A percentile compares a stretch with the other conserved stretches of the same genome.
Conservation (phyloP, 2,888 invertebrate species). For the Scaptomyza cyrtandrae region DNA sequence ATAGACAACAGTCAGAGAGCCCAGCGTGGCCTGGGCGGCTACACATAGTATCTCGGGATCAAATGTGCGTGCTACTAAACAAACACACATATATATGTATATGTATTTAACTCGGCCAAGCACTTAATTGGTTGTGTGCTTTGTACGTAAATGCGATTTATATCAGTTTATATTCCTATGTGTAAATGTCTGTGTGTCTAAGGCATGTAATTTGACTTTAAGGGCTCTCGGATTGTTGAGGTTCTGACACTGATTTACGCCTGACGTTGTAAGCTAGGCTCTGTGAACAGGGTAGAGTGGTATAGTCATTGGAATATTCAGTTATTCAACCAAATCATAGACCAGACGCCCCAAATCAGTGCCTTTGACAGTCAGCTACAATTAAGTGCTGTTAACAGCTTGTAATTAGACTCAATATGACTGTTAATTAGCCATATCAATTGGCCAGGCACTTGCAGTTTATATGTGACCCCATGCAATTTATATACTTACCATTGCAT, state of each 20-base stretch:
- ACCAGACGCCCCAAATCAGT: slow-evolving; percentile 26
- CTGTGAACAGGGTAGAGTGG: slow-evolving; percentile 3
- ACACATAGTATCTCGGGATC: slow-evolving; percentile 48
- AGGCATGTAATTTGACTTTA: slow-evolving; percentile 41
- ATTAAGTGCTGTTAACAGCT: slow-evolving; percentile 76
- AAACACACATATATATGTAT: slow-evolving; percentile 46
- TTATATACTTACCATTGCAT: slow-evolving; percentile 52
- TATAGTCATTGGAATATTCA: slow-evolving; percentile 3
- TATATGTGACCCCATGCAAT: slow-evolving; percentile 32
- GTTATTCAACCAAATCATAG: slow-evolving; percentile 48
- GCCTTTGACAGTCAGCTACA: slow-evolving; percentile 60
- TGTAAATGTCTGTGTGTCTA: not conserved
- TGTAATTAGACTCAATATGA: slow-evolving; percentile 71
- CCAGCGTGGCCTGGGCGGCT: not conserved
- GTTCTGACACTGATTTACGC: slow-evolving; percentile 66
- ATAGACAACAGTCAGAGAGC: slow-evolving; percentile 48
- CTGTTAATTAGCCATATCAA: slow-evolving; percentile 70
- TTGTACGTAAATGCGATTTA: slow-evolving; percentile 59
- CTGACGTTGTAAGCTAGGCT: slow-evolving; percentile 22
- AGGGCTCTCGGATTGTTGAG: slow-evolving; percentile 21
- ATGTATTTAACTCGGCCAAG: slow-evolving; percentile 36
- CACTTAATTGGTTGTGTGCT: slow-evolving; percentile 51
- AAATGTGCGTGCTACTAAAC: slow-evolving; percentile 68
- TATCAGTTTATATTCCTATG: slow-evolving; percentile 34
- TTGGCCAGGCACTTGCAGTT: slow-evolving; percentile 32